Evolutionary conservation across 2,113 vertebrate species (phyloP).

Genomic region (Chionodraco myersi): DNA sequence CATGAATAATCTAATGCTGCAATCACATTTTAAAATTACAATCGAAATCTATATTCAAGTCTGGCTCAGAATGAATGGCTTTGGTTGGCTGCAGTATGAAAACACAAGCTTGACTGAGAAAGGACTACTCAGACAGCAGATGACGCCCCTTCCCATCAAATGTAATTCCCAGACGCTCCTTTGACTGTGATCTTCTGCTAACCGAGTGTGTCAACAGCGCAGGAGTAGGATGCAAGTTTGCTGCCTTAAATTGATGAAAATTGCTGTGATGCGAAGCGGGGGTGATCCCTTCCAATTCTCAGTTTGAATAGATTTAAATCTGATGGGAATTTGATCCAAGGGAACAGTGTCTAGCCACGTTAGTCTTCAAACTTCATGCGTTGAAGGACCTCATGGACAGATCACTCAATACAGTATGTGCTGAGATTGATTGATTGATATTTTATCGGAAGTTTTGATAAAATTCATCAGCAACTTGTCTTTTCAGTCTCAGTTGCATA

Average conservation of each 20-base stretch:
- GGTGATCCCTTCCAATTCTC: conserved; percentile 11
- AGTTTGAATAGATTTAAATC: conserved; percentile 34
- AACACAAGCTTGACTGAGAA: conserved; percentile 29
- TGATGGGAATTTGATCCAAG: conserved; percentile 19
- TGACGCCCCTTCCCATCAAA: neutral
- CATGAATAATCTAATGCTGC: conserved; percentile 4
- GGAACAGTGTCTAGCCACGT: neutral
- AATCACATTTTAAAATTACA: conserved; percentile 11
- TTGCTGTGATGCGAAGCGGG: conserved; percentile 20
- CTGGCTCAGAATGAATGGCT: neutral
- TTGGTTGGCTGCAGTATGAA: neutral
- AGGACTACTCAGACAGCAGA: neutral
- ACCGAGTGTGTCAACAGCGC: neutral
- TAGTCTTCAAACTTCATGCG: neutral
- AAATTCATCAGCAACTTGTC: no score
- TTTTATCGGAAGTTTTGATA: neutral
- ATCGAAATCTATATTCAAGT: conserved; percentile 34
- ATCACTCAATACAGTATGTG: neutral
- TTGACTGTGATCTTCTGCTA: conserved; percentile 9
- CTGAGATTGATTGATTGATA: neutral
- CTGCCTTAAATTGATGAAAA: conserved; percentile 51
- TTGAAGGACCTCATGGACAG: neutral
- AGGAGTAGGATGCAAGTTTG: conserved; percentile 12
- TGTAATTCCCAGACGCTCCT: conserved; percentile 25
- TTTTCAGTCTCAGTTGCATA: neutral